These are phyloP conservation scores for Charina bottae DNA, from an alignment of 2,113 vertebrate species.

Conservation along the genomic window DNA sequence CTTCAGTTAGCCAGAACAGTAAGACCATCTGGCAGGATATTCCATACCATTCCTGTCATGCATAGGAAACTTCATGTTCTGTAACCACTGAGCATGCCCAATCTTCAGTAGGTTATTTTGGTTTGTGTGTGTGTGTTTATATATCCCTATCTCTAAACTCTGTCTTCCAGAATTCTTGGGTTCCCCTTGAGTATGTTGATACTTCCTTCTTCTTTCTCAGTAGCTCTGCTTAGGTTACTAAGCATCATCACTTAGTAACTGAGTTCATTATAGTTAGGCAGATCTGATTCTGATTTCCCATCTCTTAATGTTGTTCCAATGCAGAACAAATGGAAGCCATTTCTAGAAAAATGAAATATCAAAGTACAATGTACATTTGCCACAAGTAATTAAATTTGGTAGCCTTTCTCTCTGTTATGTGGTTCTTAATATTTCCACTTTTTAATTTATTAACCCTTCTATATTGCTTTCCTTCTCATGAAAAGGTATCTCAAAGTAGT, in stretches of 20 bases:
- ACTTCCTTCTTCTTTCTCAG: not conserved
- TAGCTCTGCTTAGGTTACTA: not conserved
- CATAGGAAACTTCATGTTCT: not conserved
- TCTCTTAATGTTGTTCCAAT: not conserved
- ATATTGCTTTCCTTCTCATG: not conserved
- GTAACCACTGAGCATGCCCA: not conserved
- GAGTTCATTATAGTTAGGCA: not conserved
- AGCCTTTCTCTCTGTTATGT: not conserved
- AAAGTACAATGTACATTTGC: not conserved
- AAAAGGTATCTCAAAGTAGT: not conserved
- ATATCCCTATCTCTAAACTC: not conserved
- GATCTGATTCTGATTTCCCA: not conserved
- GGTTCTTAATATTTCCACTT: not conserved
- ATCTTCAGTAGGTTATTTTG: not conserved
- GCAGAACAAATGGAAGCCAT: not conserved
- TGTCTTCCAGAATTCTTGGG: not conserved
- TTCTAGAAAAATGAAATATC: not conserved
- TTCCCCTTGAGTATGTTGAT: not conserved
- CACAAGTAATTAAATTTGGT: not conserved
- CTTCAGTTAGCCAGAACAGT: not conserved
- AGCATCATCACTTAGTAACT: not conserved
- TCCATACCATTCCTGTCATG: not conserved
- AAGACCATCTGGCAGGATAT: not conserved
- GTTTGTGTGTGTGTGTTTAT: not conserved
- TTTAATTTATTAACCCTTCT: not conserved